Percentiles rank a stretch among this genome's conserved stretches.
Conservation (phyloP, 2,888 invertebrate species). For the Sarcophaga variegata region DNA sequence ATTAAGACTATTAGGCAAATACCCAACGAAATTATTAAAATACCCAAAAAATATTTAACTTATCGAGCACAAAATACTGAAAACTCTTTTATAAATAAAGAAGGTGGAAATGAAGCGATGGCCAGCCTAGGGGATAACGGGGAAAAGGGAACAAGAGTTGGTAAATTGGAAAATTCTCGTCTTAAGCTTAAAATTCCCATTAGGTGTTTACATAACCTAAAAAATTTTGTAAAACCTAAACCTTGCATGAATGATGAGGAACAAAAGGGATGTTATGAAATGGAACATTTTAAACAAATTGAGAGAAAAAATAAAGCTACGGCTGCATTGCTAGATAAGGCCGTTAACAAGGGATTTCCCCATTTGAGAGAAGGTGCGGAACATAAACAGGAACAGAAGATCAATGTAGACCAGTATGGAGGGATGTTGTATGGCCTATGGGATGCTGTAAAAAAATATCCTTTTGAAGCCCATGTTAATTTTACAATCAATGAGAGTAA, state of each 20-base stretch:
- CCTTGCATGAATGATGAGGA: not conserved
- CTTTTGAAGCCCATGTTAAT: not conserved
- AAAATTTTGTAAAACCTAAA: not conserved
- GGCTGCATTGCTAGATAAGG: not conserved
- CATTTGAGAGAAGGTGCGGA: constrained; percentile 4
- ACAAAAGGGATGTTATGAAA: not conserved
- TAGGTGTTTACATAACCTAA: not conserved
- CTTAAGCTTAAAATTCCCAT: no score
- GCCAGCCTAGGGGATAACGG: not conserved
- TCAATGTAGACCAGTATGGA: not conserved
- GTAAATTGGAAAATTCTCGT: not conserved
- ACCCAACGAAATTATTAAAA: no score
- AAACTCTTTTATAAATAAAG: not conserved
- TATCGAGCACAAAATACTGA: not conserved
- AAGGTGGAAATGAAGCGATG: constrained; percentile 5
- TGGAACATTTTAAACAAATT: constrained; percentile 14
- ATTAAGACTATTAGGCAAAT: no score
- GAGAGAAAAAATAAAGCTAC: constrained; percentile 21
- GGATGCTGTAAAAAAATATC: constrained; percentile 26
- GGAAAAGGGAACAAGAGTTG: not conserved
- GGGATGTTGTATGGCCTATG: constrained; percentile 3
- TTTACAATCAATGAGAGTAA: not conserved
- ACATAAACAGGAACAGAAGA: not conserved
- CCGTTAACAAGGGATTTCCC: not conserved
- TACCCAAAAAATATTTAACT: not conserved